Base-by-base conservation (phyloP, 2,888 invertebrate genomes). In the Epistrophella euchroma region DNA sequence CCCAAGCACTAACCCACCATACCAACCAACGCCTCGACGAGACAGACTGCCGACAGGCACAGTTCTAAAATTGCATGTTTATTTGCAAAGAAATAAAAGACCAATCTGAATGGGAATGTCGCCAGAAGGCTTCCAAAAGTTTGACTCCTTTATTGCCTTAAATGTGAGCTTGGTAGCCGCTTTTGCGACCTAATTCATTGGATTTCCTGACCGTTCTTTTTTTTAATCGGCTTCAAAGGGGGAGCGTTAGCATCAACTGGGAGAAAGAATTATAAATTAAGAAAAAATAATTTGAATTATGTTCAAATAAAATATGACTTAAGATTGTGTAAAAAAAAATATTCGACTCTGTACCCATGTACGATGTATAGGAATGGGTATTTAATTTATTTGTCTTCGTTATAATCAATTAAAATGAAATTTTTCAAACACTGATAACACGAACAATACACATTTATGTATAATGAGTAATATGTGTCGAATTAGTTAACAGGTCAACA, bases 21-120 rank as follows among this genome's bases (percentile, higher is more conserved):
- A 9, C 10, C 25, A 37, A n/a, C 47, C 11, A 50, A 45, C 66
- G n/a, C 72, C 64, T 25, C 40, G 17, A 10, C 70, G 66, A 84
- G 84, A 72, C 84, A 80, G 60, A 76, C 60, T 84, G 84, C 75
- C 84, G 80, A 25, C 80, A 68, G 80, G 71, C 80, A 66, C 58
- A 76, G 66, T 55, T 84, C 66, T 72, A 75, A 64, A 80, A 66
- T 66, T 80, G 79, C 66, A 80, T 79, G 43, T 70, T 79, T 64
- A 71, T 79, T 71, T 19, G 45, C 62, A 83, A 25, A 40, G n/a
- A 50, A 72, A 74, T 47, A 70, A 66, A 58, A 75, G 50, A 19
- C 28, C 10, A 75, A 56, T 75, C 47, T 75, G 80, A 80, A 71
- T 75, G 60, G 71, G 58, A 56, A 72, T 80, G 84, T 84, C 84